Percentiles rank a stretch among this genome's conserved stretches.
Evolutionary conservation across 2,113 vertebrate species (phyloP).

Genomic region (Toxotes jaculatrix): DNA sequence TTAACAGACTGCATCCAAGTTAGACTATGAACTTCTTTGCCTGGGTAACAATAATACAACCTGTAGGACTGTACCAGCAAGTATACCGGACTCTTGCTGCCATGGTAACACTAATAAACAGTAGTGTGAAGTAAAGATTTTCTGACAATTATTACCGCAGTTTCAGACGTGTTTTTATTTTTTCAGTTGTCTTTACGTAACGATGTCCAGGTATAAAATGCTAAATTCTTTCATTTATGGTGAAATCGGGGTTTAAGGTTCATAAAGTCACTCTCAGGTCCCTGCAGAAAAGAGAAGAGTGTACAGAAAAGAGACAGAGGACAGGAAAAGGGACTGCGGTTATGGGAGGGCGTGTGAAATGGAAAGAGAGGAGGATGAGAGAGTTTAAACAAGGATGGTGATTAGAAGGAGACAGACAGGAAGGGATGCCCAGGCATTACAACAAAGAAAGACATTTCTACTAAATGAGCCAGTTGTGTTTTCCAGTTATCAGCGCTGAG

Average conservation of each 20-base stretch:
- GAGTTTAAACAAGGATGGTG: constrained; percentile 19
- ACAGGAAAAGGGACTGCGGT: background rate
- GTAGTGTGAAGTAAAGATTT: too few relatives aligned
- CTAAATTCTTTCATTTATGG: background rate
- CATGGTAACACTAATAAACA: too few relatives aligned
- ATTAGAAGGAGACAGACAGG: constrained; percentile 40
- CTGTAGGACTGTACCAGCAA: too few relatives aligned
- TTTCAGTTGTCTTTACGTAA: too few relatives aligned
- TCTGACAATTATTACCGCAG: too few relatives aligned
- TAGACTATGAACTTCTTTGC: too few relatives aligned
- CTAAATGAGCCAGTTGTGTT: constrained; percentile 44
- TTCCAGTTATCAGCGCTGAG: constrained; percentile 39
- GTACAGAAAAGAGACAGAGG: background rate
- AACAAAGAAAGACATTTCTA: constrained; percentile 44
- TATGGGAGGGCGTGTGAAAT: background rate
- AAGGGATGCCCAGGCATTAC: constrained; percentile 31
- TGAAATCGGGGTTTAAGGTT: background rate
- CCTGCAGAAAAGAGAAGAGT: background rate
- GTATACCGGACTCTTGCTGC: too few relatives aligned
- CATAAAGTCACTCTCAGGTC: too few relatives aligned
- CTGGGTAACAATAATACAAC: too few relatives aligned
- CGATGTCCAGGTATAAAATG: background rate
- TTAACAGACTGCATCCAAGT: too few relatives aligned
- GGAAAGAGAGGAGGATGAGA: too few relatives aligned
- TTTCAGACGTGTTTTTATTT: too few relatives aligned